Base-by-base conservation (phyloP, 1,140 invertebrate genomes). In the Leptonema lineaticorne region DNA sequence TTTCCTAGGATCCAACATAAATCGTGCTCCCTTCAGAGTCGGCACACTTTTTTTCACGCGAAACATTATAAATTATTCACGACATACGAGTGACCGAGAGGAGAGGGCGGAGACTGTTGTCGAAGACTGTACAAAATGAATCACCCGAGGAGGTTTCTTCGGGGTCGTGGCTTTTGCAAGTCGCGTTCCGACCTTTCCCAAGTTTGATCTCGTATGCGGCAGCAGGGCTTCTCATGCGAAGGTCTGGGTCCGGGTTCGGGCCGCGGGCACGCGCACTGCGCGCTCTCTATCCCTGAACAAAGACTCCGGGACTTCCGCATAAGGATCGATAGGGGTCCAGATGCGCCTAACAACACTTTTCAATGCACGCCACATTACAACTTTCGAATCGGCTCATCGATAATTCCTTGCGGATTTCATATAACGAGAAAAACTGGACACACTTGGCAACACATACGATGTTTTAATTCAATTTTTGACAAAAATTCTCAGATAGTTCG, bases 261-360 rank as follows among this genome's bases (percentile, higher is more conserved):
- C 26, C 24, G 7, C 46, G 66, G 16, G 33, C 67, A 53, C 26
- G 67, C 67, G 67, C 58, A 68, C 50, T 48, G 46, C 18, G 24
- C 22, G 8, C 37, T 9, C 37, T 41, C 58, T 16, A 62, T 6
- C 29, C 45, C 62, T n/a, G 62, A 27, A 64, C 62, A 64, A 50
- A 64, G 62, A 29, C 62, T 45, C 33, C 37, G 62, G 27, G 27
- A 64, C 62, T 64, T 64, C 62, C 62, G 62, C 62, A 64, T 64
- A 64, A 26, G 27, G 62, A 64, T 64, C 62, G 62, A 64, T 64
- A 50, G 45, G 24, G 62, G 45, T 53, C 62, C 29, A 50, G 62
- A 64, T 46, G 45, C 41, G 45, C 14, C 9, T 2, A 28, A 64
- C 20, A 30, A 41, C 37, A 41, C 16, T 11, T 41, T 16, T 11